Evolutionary conservation across 1,140 invertebrate species (phyloP), one percentile per base, ranked within the genome.

Genomic region (Anoplophora glabripennis): DNA sequence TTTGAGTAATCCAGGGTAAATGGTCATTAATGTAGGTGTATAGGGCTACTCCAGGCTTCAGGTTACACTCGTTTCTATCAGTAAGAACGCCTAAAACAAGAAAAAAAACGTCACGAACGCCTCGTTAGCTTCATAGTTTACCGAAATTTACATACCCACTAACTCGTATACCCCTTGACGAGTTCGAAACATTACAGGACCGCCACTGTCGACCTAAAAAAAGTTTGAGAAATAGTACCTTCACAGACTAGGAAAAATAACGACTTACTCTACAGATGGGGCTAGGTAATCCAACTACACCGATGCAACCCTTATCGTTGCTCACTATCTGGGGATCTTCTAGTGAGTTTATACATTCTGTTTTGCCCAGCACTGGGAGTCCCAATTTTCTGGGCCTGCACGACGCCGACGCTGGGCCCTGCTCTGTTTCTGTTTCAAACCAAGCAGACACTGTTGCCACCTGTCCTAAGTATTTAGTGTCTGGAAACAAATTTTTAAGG

Each of bases 11-110:
- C 86, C 86, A 88, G 12, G 78, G 63, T 0, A 83, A 57, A 71
- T 84, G 81, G 11, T 79, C 76, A 11, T 79, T 79, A 1, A 88
- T 73, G 66, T 78, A 80, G 1, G 85, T 85, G 66, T 83, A 89
- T 9, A 87, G 74, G 1, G 85, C 82, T 10, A 80, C 78, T n/a
- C 68, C 69, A 15, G 66, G 60, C 10, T 37, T 61, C 5, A 61
- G 53, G 11, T 72, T 70, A 52, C 81, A 82, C 21, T 72, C 62
- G 64, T 81, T 81, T 4, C 71, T 59, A 42, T 77, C 75, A n/a
- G 78, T 75, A 48, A 81, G 57, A 53, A 81, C 74, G 17, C 79
- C 79, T 80, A 44, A 63, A 68, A 68, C 7, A 12, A 37, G 52
- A 49, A 45, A 28, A 11, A 28, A 28, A 28, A n/a, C n/a, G n/a